phyloP scores from a whole-genome alignment of 2,888 invertebrate species.

The Alloplasta piceator region DNA sequence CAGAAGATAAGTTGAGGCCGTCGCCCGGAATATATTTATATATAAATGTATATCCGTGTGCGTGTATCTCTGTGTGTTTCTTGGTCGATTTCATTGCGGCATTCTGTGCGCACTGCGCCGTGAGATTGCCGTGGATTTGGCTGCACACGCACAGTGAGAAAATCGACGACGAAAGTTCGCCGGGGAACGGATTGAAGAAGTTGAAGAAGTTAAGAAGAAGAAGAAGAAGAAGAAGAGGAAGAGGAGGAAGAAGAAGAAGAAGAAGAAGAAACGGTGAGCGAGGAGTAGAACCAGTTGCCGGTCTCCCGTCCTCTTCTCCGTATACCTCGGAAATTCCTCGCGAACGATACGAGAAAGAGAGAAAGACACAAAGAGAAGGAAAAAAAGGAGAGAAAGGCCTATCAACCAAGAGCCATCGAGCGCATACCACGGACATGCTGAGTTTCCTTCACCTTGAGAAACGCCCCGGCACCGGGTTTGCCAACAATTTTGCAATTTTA shows the following conservation, averaged over 20 bases:
- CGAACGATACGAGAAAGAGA: constrained; percentile 54
- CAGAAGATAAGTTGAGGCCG: background rate
- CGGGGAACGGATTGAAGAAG: constrained; percentile 15
- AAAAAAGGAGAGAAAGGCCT: constrained; percentile 9
- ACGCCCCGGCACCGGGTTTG: constrained; percentile 68
- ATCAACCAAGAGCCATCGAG: constrained; percentile 46
- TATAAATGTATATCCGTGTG: background rate
- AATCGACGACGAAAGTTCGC: background rate
- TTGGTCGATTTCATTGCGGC: constrained; percentile 63
- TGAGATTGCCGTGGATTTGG: constrained; percentile 47
- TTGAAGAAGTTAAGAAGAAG: constrained; percentile 12
- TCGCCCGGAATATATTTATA: background rate
- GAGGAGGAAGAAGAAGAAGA: constrained; percentile 19
- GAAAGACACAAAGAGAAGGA: constrained; percentile 8
- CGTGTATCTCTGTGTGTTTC: constrained; percentile 19
- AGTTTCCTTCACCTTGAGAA: constrained; percentile 75
- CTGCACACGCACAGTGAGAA: constrained; percentile 46
- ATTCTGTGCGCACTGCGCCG: constrained; percentile 58
- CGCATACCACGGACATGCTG: constrained; percentile 76
- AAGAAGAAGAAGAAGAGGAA: constrained; percentile 35
- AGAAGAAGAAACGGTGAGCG: constrained; percentile 28
- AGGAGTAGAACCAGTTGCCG: constrained; percentile 56
- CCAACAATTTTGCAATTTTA: constrained; percentile 48
- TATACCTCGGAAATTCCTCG: constrained; percentile 64
- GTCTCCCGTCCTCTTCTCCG: constrained; percentile 51